Percentiles rank a stretch among this genome's conserved stretches.
Conservation (phyloP, 2,888 invertebrate species). For the Eugnorisma glareosa region DNA sequence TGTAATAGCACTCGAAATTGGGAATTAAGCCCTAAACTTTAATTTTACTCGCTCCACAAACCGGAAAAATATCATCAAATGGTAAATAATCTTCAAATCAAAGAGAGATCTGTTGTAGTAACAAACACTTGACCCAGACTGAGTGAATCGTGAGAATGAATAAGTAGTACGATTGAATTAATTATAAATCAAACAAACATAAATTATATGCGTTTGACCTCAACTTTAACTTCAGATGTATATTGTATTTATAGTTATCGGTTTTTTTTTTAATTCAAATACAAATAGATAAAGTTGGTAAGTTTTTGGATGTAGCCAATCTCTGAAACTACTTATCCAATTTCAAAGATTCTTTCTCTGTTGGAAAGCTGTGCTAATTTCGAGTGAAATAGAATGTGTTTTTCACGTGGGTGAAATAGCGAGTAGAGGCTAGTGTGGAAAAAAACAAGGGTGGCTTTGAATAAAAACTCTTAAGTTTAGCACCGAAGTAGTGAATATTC, state of each 20-base stretch:
- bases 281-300: too few relatives aligned
- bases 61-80: background rate
- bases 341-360: too few relatives aligned
- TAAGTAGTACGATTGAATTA: conserved; percentile 7
- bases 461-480: background rate
- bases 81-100: background rate
- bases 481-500: background rate
- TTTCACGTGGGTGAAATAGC: too few relatives aligned
- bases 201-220: conserved; percentile 14
- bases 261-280: background rate
- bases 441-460: background rate
- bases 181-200: conserved; percentile 10
- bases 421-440: background rate
- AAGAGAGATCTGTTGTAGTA: background rate
- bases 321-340: too few relatives aligned
- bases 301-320: too few relatives aligned
- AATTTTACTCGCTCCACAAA: too few relatives aligned
- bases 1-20: background rate
- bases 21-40: background rate
- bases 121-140: conserved; percentile 10
- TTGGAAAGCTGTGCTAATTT: too few relatives aligned
- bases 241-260: background rate
- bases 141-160: conserved; percentile 3
- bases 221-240: background rate
- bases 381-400: too few relatives aligned